These are phyloP conservation scores for Kryptolebias ocellatus DNA, from an alignment of 2,797 vertebrate genomes.

Conservation along the genomic window DNA sequence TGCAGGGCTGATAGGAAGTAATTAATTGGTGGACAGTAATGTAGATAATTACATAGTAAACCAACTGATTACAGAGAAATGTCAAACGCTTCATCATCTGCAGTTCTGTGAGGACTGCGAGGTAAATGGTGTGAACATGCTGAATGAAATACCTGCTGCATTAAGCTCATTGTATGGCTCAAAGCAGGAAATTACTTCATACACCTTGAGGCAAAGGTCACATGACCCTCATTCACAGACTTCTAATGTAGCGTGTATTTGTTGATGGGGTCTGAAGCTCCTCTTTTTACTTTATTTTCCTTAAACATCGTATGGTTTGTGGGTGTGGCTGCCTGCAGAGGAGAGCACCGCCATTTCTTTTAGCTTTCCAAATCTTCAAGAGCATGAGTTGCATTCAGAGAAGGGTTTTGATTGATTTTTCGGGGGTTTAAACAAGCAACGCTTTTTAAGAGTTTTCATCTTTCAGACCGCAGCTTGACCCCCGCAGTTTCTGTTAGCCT, in stretches of 20 bases:
- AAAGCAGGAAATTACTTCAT: too few species aligned
- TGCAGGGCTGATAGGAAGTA: too few species aligned
- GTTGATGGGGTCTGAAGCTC: background rate
- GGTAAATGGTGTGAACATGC: too few species aligned
- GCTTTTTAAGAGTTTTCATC: background rate
- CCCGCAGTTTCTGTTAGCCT: background rate
- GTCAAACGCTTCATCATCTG: too few species aligned
- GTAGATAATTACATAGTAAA: too few species aligned
- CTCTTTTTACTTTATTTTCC: too few species aligned
- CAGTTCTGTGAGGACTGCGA: too few species aligned
- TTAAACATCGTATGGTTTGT: background rate
- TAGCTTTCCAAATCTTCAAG: background rate
- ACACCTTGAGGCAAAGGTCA: too few species aligned
- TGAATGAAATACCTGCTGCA: too few species aligned
- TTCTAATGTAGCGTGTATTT: background rate
- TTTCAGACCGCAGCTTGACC: background rate
- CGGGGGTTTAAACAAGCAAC: background rate
- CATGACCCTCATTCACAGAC: background rate
- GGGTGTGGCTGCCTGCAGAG: background rate
- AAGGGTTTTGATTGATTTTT: background rate
- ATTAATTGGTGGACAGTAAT: too few species aligned
- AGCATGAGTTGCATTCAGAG: background rate
- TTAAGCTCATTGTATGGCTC: too few species aligned
- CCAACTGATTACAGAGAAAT: too few species aligned
- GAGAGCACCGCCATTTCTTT: background rate